These are phyloP conservation scores for Hartigia nigra DNA, from an alignment of 2,888 invertebrate species.

Conservation along the genomic window DNA sequence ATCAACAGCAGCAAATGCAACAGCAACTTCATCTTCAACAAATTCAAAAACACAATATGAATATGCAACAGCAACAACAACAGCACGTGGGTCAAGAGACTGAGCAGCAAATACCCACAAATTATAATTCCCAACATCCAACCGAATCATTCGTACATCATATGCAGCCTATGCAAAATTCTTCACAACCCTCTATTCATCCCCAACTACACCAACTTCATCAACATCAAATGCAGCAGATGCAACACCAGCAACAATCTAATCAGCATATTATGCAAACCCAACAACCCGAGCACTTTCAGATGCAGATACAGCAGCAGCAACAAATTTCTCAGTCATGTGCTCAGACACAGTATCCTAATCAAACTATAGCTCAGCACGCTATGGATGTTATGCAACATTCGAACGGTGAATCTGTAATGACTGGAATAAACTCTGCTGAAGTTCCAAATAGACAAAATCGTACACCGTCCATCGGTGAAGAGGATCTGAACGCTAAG, in stretches of 20 bases:
- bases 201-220: slow-evolving; percentile 57
- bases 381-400: slow-evolving; percentile 60
- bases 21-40: slow-evolving; percentile 55
- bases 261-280: slow-evolving; percentile 50
- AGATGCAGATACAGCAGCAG: slow-evolving; percentile 64
- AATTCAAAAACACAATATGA: slow-evolving; percentile 47
- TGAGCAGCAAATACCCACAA: slow-evolving; percentile 41
- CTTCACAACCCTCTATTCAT: slow-evolving; percentile 46
- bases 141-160: slow-evolving; percentile 54
- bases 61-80: slow-evolving; percentile 38
- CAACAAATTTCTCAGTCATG: slow-evolving; percentile 61
- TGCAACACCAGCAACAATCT: slow-evolving; percentile 49
- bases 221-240: slow-evolving; percentile 49
- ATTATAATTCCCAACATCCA: slow-evolving; percentile 46
- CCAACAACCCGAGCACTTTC: slow-evolving; percentile 45
- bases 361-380: slow-evolving; percentile 60
- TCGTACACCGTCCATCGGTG: slow-evolving; percentile 38
- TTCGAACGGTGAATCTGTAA: slow-evolving; percentile 46
- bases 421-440: slow-evolving; percentile 44
- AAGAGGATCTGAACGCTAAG: slow-evolving; percentile 54
- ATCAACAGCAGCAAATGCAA: slow-evolving; percentile 39
- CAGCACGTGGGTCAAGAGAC: slow-evolving; percentile 39
- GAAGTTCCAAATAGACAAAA: slow-evolving; percentile 54
- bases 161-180: slow-evolving; percentile 48
- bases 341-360: slow-evolving; percentile 55